Evolutionary conservation across 2,888 invertebrate genomes (phyloP), one percentile per base, ranked within the genome.

Genomic region (Encarsia formosa): DNA sequence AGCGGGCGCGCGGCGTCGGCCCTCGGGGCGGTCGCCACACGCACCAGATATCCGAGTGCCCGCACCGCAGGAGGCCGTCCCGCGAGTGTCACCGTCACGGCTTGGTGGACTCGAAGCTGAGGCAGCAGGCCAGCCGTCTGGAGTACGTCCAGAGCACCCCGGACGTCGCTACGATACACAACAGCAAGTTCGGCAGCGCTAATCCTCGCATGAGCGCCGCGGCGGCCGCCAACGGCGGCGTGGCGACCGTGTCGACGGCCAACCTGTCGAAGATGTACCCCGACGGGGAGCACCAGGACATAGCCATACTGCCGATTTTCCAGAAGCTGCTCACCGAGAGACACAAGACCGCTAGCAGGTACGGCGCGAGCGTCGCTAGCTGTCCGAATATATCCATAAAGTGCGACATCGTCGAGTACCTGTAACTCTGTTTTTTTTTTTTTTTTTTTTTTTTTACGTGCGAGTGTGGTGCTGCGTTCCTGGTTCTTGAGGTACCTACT

Each of bases 331-430:
- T 91, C 43, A 90, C 88, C 3, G 91, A 91, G 68, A 79, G 91
- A 58, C 89, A 90, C 64, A 81, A 79, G 63, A 77, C 77, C 65
- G 81, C 83, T 60, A 81, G 83, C 60, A 79, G 84, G 18, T 84
- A 85, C 69, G 81, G 86, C 29, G 82, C 82, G 24, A 86, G 85
- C 61, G 90, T 91, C 49, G 85, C 91, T 63, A 92, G 92, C 67
- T 93, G 93, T 74, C 93, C 93, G 23, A 92, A 92, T 79, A 92
- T 92, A 77, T 91, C 92, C 57, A 92, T 94, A 65, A 93, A 93
- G 77, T 93, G 93, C 80, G 93, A 93, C 79, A 93, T 94, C 67
- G 93, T 93, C 65, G 93, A 93, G 71, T 93, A 94, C 76, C 84
- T 93, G 76, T 92, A 87, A 80, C 26, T 40, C 23, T 32, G 23